Percentiles rank a stretch among this genome's conserved stretches.
Evolutionary conservation across 2,888 invertebrate genomes (phyloP).

Genomic region (Hipparchia semele): DNA sequence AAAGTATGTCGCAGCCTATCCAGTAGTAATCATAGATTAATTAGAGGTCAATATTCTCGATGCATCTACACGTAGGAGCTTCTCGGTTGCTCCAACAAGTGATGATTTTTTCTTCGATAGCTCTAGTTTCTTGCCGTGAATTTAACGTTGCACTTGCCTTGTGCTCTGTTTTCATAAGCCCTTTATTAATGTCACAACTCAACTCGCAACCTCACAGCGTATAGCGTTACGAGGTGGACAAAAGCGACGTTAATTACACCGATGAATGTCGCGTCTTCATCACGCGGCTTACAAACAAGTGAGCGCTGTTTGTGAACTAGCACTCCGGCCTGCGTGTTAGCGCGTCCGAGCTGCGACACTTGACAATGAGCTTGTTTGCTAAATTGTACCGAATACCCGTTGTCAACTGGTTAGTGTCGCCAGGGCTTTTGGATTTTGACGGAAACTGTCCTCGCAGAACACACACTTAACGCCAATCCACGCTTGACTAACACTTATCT

Average conservation of each 20-base stretch:
- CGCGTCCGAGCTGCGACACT: constrained; percentile 49
- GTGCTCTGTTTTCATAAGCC: too few relatives aligned
- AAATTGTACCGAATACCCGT: constrained; percentile 45
- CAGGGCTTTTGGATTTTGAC: neutral
- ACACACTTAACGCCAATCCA: too few relatives aligned
- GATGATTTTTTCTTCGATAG: too few relatives aligned
- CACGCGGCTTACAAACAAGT: constrained; percentile 53
- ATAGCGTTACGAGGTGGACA: constrained; percentile 46
- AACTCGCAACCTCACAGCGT: constrained; percentile 26
- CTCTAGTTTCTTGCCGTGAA: too few relatives aligned
- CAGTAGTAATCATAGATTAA: too few relatives aligned
- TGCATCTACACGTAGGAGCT: too few relatives aligned
- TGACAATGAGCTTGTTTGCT: constrained; percentile 59
- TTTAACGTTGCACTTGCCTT: too few relatives aligned
- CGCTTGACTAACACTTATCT: too few relatives aligned
- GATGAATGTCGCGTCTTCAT: constrained; percentile 57
- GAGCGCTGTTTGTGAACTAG: constrained; percentile 40
- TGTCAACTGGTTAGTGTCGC: constrained; percentile 7
- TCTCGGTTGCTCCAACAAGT: too few relatives aligned
- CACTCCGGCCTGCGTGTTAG: constrained; percentile 54
- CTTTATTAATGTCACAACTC: constrained; percentile 5
- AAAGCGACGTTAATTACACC: constrained; percentile 51
- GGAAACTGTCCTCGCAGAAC: neutral
- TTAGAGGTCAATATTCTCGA: too few relatives aligned
- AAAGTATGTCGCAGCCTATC: too few relatives aligned